phyloP scores from a whole-genome alignment of 2,113 vertebrate species.

The Silurus glanis region DNA sequence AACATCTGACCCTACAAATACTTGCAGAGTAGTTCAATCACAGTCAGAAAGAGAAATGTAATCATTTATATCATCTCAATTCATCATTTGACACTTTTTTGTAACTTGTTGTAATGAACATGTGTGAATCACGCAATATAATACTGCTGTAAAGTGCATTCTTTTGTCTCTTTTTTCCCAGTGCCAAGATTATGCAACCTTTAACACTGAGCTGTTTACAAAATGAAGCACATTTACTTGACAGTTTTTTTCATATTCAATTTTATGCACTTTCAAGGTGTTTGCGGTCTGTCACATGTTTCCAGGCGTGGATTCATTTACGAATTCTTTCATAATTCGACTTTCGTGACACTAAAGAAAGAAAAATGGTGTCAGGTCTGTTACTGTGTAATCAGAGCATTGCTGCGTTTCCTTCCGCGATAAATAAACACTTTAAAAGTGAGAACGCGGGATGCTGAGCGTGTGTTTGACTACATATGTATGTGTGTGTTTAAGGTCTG shows the following conservation, averaged over 20 bases:
- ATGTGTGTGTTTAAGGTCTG: constrained; percentile 21
- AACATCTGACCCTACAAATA: not conserved
- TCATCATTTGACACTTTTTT: not conserved
- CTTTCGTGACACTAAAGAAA: constrained; percentile 38
- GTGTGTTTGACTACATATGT: constrained; percentile 27
- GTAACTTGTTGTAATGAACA: not conserved
- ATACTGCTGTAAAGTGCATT: constrained; percentile 4
- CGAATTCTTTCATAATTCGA: constrained; percentile 27
- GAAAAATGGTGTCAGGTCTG: constrained; percentile 44
- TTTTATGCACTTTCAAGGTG: not conserved
- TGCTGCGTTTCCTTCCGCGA: constrained; percentile 47
- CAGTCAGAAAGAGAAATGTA: not conserved
- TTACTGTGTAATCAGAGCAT: constrained; percentile 54
- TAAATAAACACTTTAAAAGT: constrained; percentile 57
- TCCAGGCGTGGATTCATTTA: constrained; percentile 26
- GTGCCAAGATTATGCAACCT: not conserved
- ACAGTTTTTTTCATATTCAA: not conserved
- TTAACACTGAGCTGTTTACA: not conserved
- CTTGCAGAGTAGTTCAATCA: not conserved
- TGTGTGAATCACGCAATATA: constrained; percentile 17
- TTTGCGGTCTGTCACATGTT: constrained; percentile 1
- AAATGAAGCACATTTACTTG: constrained; percentile 1
- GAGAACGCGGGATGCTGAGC: constrained; percentile 38
- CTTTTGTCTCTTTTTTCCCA: not conserved
- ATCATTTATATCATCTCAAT: not conserved